Conservation (phyloP, 2,113 vertebrate species). For the Aix galericulata region DNA sequence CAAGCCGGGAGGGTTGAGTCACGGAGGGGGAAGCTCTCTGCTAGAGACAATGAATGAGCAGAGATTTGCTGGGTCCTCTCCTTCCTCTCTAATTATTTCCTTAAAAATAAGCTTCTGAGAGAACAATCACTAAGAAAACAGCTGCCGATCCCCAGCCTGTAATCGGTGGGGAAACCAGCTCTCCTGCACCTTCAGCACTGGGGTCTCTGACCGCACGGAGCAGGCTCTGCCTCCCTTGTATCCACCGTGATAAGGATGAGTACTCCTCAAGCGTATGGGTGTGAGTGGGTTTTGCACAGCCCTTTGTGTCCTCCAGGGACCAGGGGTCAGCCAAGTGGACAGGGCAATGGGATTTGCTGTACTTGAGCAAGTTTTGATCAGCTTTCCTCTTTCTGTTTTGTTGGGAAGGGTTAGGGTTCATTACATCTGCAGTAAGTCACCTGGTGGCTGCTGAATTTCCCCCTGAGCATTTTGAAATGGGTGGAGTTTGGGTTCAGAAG, state of each 20-base stretch:
- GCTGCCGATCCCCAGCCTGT: neutral
- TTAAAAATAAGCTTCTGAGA: neutral
- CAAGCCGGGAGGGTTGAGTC: neutral
- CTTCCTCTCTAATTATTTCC: neutral
- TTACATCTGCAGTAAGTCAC: neutral
- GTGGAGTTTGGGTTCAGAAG: neutral
- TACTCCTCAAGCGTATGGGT: fast-evolving
- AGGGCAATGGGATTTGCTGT: neutral
- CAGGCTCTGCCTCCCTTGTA: neutral
- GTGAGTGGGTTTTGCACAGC: neutral
- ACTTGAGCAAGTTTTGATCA: neutral
- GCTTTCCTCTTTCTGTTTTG: neutral
- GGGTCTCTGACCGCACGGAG: neutral
- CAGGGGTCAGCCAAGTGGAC: neutral
- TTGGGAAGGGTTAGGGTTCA: neutral
- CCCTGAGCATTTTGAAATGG: neutral
- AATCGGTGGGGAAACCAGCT: neutral
- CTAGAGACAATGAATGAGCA: neutral
- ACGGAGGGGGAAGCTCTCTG: neutral
- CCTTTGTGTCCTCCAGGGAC: neutral
- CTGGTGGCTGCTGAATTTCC: neutral
- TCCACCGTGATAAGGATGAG: neutral
- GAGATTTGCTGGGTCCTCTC: neutral
- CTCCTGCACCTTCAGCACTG: neutral
- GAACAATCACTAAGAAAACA: neutral